Evolutionary conservation across 1,140 invertebrate genomes (phyloP), one percentile per base, ranked within the genome.

Genomic region (Listronotus bonariensis): DNA sequence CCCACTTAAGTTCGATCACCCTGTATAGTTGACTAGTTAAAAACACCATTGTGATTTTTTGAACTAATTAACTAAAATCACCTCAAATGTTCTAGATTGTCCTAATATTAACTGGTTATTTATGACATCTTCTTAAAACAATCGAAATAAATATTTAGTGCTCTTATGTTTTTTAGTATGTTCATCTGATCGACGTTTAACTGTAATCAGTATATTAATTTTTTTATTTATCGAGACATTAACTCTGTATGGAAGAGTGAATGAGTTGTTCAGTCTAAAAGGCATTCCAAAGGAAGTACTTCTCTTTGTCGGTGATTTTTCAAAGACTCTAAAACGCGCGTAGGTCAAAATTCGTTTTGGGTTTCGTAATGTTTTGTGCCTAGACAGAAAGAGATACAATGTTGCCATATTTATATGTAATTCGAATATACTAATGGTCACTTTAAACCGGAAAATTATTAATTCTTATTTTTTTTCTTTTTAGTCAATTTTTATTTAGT

Each of bases 291-390:
- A 58, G 56, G 56, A 58, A 58, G 45, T 58, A 48, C 56, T 45
- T 58, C 26, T 6, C 56, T 58, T 58, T 58, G 56, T 58, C 56
- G 56, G 56, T 31, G 5, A 18, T 45, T 58, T 58, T 58, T 58
- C 43, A 32, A 26, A 18, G 14, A 34, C 42, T 38, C 42, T 45
- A 41, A 6, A 58, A 45, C 41, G 34, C 56, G 56, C 43, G 41
- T 58, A 58, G 56, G 56, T 58, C 42, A 58, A 48, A 58, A 58
- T 58, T 58, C 45, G 43, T 26, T 58, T 58, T 58, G 54, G 54
- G 54, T 56, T 56, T 56, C 54, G 20, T 56, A 46, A 58, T 36
- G 26, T 58, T 58, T n/a, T 58, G 32, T 46, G 56, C 41, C 42
- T 58, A 58, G 56, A 58, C 56, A 42, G 45, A 26, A 17, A 20